phyloP scores from a whole-genome alignment of 2,797 vertebrate genomes.

The Pantherophis vulpinus region DNA sequence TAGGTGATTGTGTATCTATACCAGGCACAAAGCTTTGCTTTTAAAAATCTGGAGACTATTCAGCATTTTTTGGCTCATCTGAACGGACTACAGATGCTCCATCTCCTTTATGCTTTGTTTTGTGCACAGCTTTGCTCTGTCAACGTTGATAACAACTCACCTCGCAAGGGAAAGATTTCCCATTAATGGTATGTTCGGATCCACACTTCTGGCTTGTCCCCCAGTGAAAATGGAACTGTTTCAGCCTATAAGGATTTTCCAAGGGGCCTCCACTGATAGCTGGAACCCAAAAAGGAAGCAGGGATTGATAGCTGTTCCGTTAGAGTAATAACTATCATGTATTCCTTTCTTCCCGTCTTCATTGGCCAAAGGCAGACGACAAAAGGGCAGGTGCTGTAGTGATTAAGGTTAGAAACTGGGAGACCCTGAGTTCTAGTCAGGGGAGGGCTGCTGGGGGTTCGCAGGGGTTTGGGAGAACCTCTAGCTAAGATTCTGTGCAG shows the following conservation, averaged over 20 bases:
- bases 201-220: slow-evolving; percentile 84
- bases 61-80: background rate
- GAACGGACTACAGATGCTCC: background rate
- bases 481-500: too few species aligned
- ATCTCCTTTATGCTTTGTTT: background rate
- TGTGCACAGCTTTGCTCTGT: background rate
- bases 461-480: too few species aligned
- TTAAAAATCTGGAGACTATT: background rate
- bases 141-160: slow-evolving; percentile 62
- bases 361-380: background rate
- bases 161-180: slow-evolving; percentile 87
- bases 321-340: background rate
- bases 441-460: too few species aligned
- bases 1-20: background rate
- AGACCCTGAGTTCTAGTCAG: background rate
- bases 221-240: slow-evolving; percentile 98
- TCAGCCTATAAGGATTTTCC: slow-evolving; percentile 86
- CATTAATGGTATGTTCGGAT: slow-evolving; percentile 90
- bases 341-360: background rate
- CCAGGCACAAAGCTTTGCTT: background rate
- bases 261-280: slow-evolving; percentile 89
- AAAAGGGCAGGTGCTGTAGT: background rate
- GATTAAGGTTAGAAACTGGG: background rate
- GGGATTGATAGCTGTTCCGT: background rate
- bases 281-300: slow-evolving; percentile 55